phyloP scores from a whole-genome alignment of 2,888 invertebrate species.

The Pristionchus japonicus region DNA sequence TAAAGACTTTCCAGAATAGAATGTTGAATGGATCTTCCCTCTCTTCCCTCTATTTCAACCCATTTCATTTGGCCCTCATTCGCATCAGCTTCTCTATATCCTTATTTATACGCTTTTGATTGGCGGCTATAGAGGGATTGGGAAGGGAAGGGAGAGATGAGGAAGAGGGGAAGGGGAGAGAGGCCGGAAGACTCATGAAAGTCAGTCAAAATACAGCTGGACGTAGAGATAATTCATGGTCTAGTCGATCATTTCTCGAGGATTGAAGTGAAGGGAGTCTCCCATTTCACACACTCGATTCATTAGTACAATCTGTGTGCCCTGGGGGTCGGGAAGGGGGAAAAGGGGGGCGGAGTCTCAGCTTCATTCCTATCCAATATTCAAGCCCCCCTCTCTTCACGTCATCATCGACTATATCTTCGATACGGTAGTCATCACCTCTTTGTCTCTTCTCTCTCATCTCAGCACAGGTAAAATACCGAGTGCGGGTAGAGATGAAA shows the following conservation, averaged over 20 bases:
- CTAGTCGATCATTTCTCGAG: not conserved
- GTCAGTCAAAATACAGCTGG: conserved; percentile 34
- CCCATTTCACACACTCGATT: not conserved
- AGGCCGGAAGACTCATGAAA: conserved; percentile 4
- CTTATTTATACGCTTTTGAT: conserved; percentile 38
- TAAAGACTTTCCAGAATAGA: not conserved
- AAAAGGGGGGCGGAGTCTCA: not conserved
- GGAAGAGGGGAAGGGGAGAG: not conserved
- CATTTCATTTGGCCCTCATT: conserved; percentile 14
- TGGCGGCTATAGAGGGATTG: conserved; percentile 12
- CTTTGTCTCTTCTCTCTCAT: not conserved
- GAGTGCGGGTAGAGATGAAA: not conserved
- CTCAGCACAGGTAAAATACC: conserved; percentile 2
- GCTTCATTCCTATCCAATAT: conserved; percentile 19
- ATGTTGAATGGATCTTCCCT: not conserved
- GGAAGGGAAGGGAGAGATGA: not conserved
- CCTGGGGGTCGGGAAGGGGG: not conserved
- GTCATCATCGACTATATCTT: not conserved
- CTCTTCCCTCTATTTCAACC: not conserved
- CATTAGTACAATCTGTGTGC: not conserved
- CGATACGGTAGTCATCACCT: not conserved
- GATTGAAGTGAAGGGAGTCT: not conserved
- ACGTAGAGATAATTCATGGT: not conserved
- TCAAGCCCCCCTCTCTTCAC: not conserved
- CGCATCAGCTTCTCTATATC: not conserved